These are phyloP conservation scores for Nipponia nippon DNA, from an alignment of 2,113 vertebrate genomes.

Conservation along the genomic window DNA sequence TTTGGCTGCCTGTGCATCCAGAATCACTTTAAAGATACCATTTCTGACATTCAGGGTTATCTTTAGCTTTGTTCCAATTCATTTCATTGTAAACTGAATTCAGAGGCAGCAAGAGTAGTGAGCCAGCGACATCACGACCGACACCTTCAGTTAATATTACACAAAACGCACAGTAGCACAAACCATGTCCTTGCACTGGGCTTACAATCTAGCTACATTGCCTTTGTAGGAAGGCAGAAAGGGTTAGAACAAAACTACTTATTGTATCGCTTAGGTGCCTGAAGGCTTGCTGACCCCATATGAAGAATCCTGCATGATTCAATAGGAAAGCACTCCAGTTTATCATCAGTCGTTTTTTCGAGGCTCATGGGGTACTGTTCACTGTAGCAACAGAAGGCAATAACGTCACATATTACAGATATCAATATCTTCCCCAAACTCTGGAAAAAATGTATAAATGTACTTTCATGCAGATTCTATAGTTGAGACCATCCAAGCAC, in stretches of 20 bases:
- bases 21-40: slow-evolving; percentile 11
- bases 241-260: not conserved
- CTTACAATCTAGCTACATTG: not conserved
- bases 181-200: not conserved
- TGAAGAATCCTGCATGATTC: not conserved
- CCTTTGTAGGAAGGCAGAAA: not conserved
- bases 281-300: not conserved
- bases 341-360: not conserved
- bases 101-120: not conserved
- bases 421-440: not conserved
- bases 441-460: not conserved
- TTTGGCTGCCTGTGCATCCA: not conserved
- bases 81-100: not conserved
- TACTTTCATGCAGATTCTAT: not conserved
- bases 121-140: not conserved
- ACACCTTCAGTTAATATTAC: not conserved
- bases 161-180: not conserved
- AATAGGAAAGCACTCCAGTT: not conserved
- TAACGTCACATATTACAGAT: not conserved
- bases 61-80: not conserved
- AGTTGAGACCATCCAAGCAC: not conserved
- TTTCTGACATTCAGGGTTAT: slow-evolving; percentile 17
- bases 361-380: not conserved
- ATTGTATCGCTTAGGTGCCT: accelerated
- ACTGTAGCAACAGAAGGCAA: not conserved